These are phyloP conservation scores for Spheniscus mendiculus DNA, from an alignment of 2,113 vertebrate genomes.

Conservation along the genomic window DNA sequence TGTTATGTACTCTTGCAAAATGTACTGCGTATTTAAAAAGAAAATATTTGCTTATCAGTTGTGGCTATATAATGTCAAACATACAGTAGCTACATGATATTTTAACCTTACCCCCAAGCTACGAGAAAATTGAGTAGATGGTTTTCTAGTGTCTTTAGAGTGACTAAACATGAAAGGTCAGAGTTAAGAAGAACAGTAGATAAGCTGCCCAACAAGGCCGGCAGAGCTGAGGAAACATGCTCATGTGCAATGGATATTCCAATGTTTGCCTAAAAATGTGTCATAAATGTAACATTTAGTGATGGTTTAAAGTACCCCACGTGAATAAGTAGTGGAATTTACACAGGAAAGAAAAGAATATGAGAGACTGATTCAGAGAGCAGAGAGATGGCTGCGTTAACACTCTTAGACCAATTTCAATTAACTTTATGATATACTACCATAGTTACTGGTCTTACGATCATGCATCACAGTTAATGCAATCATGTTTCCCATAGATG, in stretches of 20 bases:
- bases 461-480: neutral
- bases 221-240: conserved; percentile 19
- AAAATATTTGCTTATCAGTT: conserved; percentile 63
- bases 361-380: neutral
- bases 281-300: neutral
- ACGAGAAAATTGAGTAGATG: conserved; percentile 30
- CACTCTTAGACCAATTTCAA: neutral
- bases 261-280: neutral
- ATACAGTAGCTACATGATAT: neutral
- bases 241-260: conserved; percentile 1
- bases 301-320: neutral
- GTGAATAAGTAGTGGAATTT: neutral
- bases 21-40: conserved; percentile 18
- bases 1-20: neutral
- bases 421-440: neutral
- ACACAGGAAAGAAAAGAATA: neutral
- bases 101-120: conserved; percentile 57
- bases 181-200: neutral
- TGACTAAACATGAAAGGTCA: conserved; percentile 34
- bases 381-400: neutral
- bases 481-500: neutral
- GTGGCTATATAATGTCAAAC: conserved; percentile 31
- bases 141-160: conserved; percentile 29
- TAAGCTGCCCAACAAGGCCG: conserved; percentile 42
- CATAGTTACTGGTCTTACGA: neutral